Evolutionary conservation across 2,113 vertebrate genomes (phyloP).

Genomic region (Seriola quinqueradiata): DNA sequence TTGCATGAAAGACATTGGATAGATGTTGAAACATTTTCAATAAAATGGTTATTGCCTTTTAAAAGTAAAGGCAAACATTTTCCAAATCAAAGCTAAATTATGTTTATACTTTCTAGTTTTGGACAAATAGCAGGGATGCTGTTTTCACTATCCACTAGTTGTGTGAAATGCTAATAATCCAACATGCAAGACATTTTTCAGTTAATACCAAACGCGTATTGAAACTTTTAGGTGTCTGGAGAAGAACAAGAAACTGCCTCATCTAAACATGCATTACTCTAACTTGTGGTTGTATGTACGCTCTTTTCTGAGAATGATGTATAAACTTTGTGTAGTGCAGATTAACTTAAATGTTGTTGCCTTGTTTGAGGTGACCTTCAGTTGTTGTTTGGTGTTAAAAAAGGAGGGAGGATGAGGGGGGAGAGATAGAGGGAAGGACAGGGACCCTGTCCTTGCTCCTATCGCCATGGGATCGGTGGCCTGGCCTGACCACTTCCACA

Average conservation of each 20-base stretch:
- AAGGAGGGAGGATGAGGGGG: slow-evolving; percentile 52
- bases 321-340: slow-evolving; percentile 45
- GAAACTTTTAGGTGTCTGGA: not conserved
- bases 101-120: not conserved
- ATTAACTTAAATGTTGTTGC: slow-evolving; percentile 67
- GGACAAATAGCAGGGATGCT: not conserved
- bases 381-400: slow-evolving; percentile 71
- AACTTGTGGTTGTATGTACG: not conserved
- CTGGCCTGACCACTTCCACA: slow-evolving; percentile 85
- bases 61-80: not conserved
- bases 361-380: slow-evolving; percentile 80
- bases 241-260: not conserved
- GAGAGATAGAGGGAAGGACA: slow-evolving; percentile 65
- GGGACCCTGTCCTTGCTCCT: slow-evolving; percentile 84
- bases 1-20: no score
- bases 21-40: not conserved
- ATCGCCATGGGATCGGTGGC: slow-evolving; percentile 84
- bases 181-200: not conserved
- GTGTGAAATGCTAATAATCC: not conserved
- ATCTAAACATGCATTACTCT: not conserved
- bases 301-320: not conserved
- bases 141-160: not conserved
- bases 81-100: not conserved
- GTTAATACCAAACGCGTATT: slow-evolving; percentile 1
- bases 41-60: not conserved